Percentiles rank a stretch among this genome's conserved stretches.
Evolutionary conservation across 2,888 invertebrate genomes (phyloP).

Genomic region (Callosobruchus maculatus): DNA sequence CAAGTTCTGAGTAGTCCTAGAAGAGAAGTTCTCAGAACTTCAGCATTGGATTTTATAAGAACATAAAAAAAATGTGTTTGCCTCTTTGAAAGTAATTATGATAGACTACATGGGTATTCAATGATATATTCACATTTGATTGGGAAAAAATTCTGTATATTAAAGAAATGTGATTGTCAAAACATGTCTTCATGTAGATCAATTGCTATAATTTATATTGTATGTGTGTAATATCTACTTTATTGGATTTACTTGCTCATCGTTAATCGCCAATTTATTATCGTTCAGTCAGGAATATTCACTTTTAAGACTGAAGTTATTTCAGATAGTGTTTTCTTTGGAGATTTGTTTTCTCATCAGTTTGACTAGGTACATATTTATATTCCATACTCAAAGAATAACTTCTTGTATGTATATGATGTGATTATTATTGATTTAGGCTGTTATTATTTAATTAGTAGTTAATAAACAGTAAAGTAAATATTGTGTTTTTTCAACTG

Average conservation of each 20-base stretch:
- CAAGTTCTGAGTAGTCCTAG: too few species aligned
- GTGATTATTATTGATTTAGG: neutral
- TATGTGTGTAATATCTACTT: too few species aligned
- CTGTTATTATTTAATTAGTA: neutral
- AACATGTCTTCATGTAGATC: neutral
- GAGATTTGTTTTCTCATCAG: neutral
- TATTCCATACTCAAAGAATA: neutral
- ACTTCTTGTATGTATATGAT: neutral
- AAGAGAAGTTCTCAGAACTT: too few species aligned
- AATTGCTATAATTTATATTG: too few species aligned
- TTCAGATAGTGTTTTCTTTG: neutral
- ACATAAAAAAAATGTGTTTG: too few species aligned
- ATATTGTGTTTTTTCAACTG: too few species aligned
- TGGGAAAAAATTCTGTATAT: neutral
- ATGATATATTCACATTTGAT: neutral
- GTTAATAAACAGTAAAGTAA: neutral
- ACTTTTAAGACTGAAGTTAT: neutral
- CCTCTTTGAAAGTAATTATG: too few species aligned
- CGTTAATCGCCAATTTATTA: neutral
- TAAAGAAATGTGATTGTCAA: neutral
- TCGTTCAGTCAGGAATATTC: neutral
- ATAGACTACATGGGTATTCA: too few species aligned
- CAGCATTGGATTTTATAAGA: too few species aligned
- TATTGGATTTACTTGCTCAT: too few species aligned
- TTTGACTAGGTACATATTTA: neutral